These are phyloP conservation scores for Phenganax marumi DNA, from an alignment of 92 coral and sea anemone species.

Conservation along the genomic window DNA sequence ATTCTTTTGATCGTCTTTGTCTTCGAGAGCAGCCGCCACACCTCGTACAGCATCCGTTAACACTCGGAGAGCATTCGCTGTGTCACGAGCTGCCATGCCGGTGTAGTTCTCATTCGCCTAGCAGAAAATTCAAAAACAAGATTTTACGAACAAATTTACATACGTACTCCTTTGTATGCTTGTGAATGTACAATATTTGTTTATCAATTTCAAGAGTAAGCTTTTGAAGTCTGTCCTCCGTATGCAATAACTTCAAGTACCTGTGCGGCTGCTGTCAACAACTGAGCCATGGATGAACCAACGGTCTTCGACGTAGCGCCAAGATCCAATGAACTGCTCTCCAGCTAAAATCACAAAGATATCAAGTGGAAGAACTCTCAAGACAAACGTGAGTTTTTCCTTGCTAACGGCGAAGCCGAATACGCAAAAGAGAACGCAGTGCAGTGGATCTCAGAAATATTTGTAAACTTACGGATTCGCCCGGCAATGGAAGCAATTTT, in stretches of 20 bases:
- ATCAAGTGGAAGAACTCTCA: not conserved
- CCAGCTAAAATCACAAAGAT: slow-evolving; percentile 54
- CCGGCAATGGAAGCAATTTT: slow-evolving; percentile 85
- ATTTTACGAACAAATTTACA: not conserved
- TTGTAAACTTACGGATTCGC: slow-evolving; percentile 74
- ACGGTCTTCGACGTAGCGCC: slow-evolving; percentile 97
- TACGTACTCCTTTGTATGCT: not conserved
- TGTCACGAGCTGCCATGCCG: slow-evolving; percentile 96
- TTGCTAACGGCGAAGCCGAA: not conserved
- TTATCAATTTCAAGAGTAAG: not conserved
- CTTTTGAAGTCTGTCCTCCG: no score
- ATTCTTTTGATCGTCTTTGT: slow-evolving; percentile 77
- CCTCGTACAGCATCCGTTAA: slow-evolving; percentile 92
- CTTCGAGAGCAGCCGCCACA: slow-evolving; percentile 91
- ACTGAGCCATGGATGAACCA: slow-evolving; percentile 98
- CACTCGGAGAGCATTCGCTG: slow-evolving; percentile 87
- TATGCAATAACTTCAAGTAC: slow-evolving; percentile 35
- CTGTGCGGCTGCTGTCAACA: slow-evolving; percentile 97
- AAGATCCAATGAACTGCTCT: slow-evolving; percentile 88
- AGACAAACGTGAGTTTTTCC: not conserved
- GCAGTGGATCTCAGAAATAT: not conserved
- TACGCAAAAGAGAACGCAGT: not conserved
- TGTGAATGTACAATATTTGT: not conserved
- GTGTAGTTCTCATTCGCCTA: slow-evolving; percentile 98
- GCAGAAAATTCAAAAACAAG: not conserved